A percentile compares a stretch with the other conserved stretches of the same genome.
Evolutionary conservation across 2,113 vertebrate species (phyloP).

Genomic region (Carassius auratus): DNA sequence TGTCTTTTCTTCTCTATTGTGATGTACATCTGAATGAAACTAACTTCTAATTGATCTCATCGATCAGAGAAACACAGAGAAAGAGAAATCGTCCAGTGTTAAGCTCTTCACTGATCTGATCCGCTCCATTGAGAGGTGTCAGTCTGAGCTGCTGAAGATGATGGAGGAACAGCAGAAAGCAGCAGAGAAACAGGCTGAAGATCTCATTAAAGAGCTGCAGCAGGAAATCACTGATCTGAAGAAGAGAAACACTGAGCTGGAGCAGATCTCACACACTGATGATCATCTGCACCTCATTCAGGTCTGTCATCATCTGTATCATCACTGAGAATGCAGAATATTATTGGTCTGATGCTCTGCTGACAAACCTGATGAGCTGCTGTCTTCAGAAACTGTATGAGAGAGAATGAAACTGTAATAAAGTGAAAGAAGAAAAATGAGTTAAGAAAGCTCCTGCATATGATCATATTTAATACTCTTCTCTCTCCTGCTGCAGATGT

Average conservation of each 20-base stretch:
- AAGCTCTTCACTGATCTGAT: background rate
- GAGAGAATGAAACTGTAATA: background rate
- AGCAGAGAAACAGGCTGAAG: slow-evolving; percentile 31
- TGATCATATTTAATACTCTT: no score
- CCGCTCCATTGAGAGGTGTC: background rate
- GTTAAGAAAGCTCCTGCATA: no score
- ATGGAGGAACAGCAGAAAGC: slow-evolving; percentile 25
- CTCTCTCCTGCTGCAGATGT: no score
- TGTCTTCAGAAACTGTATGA: background rate
- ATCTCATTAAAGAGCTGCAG: background rate
- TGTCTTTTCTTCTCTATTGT: no score
- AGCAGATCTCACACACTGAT: background rate
- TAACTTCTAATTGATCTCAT: background rate
- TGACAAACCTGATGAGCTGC: background rate
- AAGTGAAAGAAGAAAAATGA: no score
- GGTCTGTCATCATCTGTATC: background rate
- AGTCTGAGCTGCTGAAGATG: background rate
- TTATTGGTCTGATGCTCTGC: background rate
- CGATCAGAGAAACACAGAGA: background rate
- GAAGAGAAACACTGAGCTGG: slow-evolving; percentile 20
- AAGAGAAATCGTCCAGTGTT: background rate
- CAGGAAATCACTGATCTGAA: slow-evolving; percentile 15
- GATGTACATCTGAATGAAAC: no score
- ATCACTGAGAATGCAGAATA: background rate
- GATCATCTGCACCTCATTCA: background rate